Evolutionary conservation across 2,888 invertebrate genomes (phyloP).

Genomic region (Trachelus iudaicus): DNA sequence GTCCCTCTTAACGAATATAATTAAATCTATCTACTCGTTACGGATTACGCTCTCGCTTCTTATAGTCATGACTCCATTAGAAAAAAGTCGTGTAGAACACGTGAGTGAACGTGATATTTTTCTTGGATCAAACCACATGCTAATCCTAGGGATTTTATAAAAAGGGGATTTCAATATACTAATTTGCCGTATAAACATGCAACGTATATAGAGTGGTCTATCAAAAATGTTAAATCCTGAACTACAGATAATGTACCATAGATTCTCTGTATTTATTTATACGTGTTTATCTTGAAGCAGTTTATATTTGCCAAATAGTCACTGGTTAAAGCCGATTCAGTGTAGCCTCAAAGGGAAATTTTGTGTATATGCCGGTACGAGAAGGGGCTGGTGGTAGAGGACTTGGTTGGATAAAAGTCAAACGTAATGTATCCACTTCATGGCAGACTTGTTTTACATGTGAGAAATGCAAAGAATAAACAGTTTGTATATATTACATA

Average conservation of each 20-base stretch:
- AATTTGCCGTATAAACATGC: background rate
- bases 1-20: background rate
- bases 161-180: background rate
- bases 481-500: background rate
- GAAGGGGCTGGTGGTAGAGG: background rate
- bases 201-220: background rate
- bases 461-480: background rate
- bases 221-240: background rate
- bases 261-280: background rate
- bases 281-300: constrained; percentile 6
- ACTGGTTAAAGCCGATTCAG: constrained; percentile 21
- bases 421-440: background rate
- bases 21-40: background rate
- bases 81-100: background rate
- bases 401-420: background rate
- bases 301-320: constrained; percentile 25
- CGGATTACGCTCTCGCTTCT: background rate
- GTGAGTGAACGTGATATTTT: background rate
- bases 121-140: background rate
- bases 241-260: background rate
- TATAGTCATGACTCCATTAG: background rate
- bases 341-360: constrained; percentile 17
- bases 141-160: background rate
- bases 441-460: background rate
- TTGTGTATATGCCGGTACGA: background rate